phyloP scores from a whole-genome alignment of 2,113 vertebrate genomes.

The Dasypus novemcinctus region DNA sequence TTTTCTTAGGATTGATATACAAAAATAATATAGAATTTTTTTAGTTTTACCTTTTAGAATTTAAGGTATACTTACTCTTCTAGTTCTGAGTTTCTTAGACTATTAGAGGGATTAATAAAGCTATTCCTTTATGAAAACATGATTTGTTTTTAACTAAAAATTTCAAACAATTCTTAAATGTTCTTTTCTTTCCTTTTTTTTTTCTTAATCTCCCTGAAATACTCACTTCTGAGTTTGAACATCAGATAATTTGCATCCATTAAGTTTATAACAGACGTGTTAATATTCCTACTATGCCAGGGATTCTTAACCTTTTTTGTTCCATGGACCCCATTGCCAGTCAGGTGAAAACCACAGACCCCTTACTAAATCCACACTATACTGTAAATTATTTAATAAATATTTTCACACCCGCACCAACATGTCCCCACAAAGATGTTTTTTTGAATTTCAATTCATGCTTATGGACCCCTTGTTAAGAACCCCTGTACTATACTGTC shows the following conservation, averaged over 20 bases:
- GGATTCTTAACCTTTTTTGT: too few relatives aligned
- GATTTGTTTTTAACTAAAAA: slow-evolving; percentile 34
- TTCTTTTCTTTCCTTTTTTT: not conserved
- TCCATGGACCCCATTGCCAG: too few relatives aligned
- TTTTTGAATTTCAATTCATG: too few relatives aligned
- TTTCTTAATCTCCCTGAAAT: slow-evolving; percentile 8
- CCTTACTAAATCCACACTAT: too few relatives aligned
- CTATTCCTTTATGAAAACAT: slow-evolving; percentile 14
- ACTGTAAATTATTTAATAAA: too few relatives aligned
- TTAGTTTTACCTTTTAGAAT: not conserved
- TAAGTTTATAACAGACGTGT: not conserved
- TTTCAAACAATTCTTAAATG: slow-evolving; percentile 7
- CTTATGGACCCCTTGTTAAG: too few relatives aligned
- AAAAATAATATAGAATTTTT: not conserved
- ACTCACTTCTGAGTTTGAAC: slow-evolving; percentile 22
- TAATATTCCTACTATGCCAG: not conserved
- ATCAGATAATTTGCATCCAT: not conserved
- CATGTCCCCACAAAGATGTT: too few relatives aligned
- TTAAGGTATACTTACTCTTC: not conserved
- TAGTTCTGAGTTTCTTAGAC: not conserved
- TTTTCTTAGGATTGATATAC: not conserved
- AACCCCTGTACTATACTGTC: not conserved
- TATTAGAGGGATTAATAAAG: slow-evolving; percentile 19
- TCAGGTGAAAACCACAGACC: too few relatives aligned
- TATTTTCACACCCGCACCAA: too few relatives aligned